Evolutionary conservation across 1,140 invertebrate genomes (phyloP), one percentile per base, ranked within the genome.

Genomic region (Sycophaga agraensis): DNA sequence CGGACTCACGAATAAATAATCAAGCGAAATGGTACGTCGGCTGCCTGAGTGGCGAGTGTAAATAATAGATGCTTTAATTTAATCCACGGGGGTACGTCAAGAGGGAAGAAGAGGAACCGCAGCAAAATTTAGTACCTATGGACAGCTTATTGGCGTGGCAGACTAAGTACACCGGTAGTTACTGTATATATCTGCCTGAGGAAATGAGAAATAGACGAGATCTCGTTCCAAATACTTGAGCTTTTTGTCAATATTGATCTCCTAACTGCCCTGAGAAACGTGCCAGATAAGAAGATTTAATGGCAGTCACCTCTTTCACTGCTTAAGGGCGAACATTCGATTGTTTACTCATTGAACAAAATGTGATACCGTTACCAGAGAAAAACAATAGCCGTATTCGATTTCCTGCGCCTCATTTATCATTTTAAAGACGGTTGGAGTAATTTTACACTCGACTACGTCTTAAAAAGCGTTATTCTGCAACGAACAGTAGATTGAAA

Each of bases 111-210:
- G 45, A 53, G 35, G 50, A 54, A 39, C 34, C 50, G 45, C 43
- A 55, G 59, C 58, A 62, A 61, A 65, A 61, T 65, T 65, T 54
- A 61, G 48, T 56, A 49, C 39, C 28, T 53, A 59, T 55, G 56
- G 56, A 34, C 48, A 40, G 49, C 54, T 58, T 48, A 53, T 62
- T 65, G 54, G 46, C 49, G 48, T 54, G 55, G 34, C 54, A 45
- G 55, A 45, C 21, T 46, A 54, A 50, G 43, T 59, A 64, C 49
- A 48, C 53, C 16, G 19, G 43, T 12, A 22, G 39, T 26, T 45
- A 21, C n/a, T 31, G 17, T 6, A 28, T 54, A 35, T 17, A 53
- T 40, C 26, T 42, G 50, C 8, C 14, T 17, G 31, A 16, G 53
- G 17, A 31, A 55, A 4, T 1, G 14, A 24, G 34, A 24, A 54